Evolutionary conservation across 2,888 invertebrate genomes (phyloP), one percentile per base, ranked within the genome.

Genomic region (Alentia gelatinosa): DNA sequence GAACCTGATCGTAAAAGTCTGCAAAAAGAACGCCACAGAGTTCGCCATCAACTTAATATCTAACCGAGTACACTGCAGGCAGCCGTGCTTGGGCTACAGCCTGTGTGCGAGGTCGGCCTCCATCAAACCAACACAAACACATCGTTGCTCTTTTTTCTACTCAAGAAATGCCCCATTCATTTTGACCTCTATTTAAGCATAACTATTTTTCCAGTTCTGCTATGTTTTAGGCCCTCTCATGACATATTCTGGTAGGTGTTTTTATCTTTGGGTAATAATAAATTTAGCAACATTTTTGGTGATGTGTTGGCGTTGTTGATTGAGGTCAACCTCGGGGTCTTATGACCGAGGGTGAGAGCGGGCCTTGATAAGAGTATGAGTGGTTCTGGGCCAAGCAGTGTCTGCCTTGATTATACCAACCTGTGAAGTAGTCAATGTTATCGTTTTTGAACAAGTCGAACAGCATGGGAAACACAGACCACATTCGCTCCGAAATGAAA

Each of bases 1-100:
- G 97, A 0, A 99, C 98, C 96, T 99, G 99, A 96, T 99, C 99
- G 95, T 99, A 99, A 96, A 99, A 99, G 96, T 99, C 99, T 97
- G 95, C 30, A 94, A 94, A 56, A 91, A 91, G 35, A 91, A 79
- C 30, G 88, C 83, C 83, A 83, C 83, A 83, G n/a, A 83, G 68
- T 19, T 68, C 68, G 12, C 68, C n/a, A 68, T 68, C 68, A 68
- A 68, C 68, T 68, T 68, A 68, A 68, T 26, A 30, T 68, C 68
- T 68, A 68, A 68, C 26, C 15, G 56, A 5, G 19, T n/a, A 56
- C 56, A 56, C n/a, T 56, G 56, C 56, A 1, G 19, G 9, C 56
- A 56, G 56, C 56, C 5, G n/a, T n/a, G 3, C 56, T 19, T 19
- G 56, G 1, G 56, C 19, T 56, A n/a, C n/a, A n/a, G 56, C 56